Evolutionary conservation across 2,888 invertebrate genomes (phyloP), one percentile per base, ranked within the genome.

Genomic region (Drosophila birchii): DNA sequence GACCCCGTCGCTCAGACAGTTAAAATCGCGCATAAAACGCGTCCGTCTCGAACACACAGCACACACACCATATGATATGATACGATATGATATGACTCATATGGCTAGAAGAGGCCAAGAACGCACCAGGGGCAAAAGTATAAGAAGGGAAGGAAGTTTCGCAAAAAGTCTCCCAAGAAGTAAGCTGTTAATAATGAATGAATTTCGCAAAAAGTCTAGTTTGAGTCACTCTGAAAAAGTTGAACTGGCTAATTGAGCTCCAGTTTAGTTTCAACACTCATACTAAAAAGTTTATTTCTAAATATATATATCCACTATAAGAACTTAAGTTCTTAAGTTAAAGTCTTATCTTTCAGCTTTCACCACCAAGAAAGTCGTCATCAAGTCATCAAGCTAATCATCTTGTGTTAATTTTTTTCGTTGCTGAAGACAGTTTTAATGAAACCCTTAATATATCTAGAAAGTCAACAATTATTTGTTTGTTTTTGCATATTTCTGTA

Each of bases 1-100:
- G 84, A 84, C 84, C 84, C 79, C 89, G 88, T 89, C 89, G 87
- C 60, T 75, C 82, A 81, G 84, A 78, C 87, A 73, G 87, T 86
- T 88, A 86, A 88, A 81, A 83, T 72, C 72, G 74, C 80, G 68
- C 71, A 81, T 87, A 83, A 86, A 84, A 80, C 77, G 75, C 70
- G 68, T 58, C 75, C 34, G 59, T 43, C 68, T 45, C 45, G 64
- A 38, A 47, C 38, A 47, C 38, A 63, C 39, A 18, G 5, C 34
- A 20, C 34, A 51, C 62, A 63, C 61, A 47, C 61, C 23, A 58
- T 56, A 60, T 34, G 49, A 51, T 51, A 47, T 47, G 47, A 47
- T 26, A 45, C 44, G 18, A 49, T 51, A 51, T 51, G 34, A 51
- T 20, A 34, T 84, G 84, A 84, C 70, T 84, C 84, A 84, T 75